Base-by-base conservation (phyloP, 2,888 invertebrate species). In the Mythimna albipuncta region DNA sequence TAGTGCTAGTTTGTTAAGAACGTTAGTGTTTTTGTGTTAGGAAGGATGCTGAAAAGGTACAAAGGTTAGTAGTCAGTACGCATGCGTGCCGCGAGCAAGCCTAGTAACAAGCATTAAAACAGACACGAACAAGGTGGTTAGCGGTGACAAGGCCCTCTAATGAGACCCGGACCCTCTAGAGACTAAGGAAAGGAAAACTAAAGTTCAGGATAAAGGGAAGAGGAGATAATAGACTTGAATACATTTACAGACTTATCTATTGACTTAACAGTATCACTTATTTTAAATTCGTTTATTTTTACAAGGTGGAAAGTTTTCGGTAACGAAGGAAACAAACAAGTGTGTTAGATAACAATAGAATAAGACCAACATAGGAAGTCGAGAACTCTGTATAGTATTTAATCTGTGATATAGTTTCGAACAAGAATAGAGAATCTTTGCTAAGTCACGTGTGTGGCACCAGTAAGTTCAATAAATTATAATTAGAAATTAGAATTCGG, bases 41-140 rank as follows among this genome's bases (percentile, higher is more conserved):
- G 91, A 92, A 91, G 92, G 92, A 94, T 94, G 95, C 96, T 96
- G 96, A 96, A 96, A 95, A 93, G 93, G 93, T 94, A 92, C 91
- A 94, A 94, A 94, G 92, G 94, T 96, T 96, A 96, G 94, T 96
- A 95, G 93, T 96, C 82, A 92, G 91, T 94, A 95, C 90, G 93
- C 95, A 95, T 95, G 95, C 96, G 94, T 95, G 95, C 95, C 86
- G 90, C 93, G 89, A 93, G 91, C 93, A 93, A 95, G 94, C 95
- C 85, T 89, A 93, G 92, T 93, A 93, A 91, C 85, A 95, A 94
- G 94, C 94, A 74, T 88, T 89, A 88, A 85, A 85, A 91, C 88
- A 91, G 87, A 91, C 89, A 91, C 86, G 84, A 90, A 88, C 58
- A 90, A 81, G 90, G 92, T 93, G 92, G 93, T 91, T 90, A 94